Evolutionary conservation across 2,888 invertebrate species (phyloP).

Genomic region (Clanis bilineata): DNA sequence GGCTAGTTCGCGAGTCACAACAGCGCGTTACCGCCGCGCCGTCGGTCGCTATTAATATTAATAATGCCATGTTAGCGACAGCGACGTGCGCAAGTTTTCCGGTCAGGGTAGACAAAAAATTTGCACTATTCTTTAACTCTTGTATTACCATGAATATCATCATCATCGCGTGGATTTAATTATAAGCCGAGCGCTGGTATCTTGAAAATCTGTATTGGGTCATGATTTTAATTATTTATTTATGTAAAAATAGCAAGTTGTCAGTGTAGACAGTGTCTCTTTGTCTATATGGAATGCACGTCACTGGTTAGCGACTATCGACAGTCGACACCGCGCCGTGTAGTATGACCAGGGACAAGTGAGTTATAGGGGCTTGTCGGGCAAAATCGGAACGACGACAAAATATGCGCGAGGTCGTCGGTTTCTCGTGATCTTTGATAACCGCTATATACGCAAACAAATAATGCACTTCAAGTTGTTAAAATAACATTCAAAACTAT

Average conservation of each 20-base stretch:
- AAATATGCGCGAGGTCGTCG: conserved; percentile 20
- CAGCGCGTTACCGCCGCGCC: conserved; percentile 28
- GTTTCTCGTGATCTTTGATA: conserved; percentile 15
- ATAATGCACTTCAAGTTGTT: conserved; percentile 9
- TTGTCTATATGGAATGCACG: too few species aligned
- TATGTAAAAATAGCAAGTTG: too few species aligned
- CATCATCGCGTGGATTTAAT: too few species aligned
- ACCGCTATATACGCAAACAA: conserved; percentile 18
- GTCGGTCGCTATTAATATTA: conserved; percentile 39
- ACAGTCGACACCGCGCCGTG: conserved; percentile 27
- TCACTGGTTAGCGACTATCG: too few species aligned
- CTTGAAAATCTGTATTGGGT: too few species aligned
- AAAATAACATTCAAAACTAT: background rate
- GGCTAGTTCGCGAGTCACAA: conserved; percentile 35
- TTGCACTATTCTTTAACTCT: too few species aligned
- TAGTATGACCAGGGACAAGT: conserved; percentile 30
- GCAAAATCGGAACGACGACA: conserved; percentile 22
- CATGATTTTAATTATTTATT: too few species aligned
- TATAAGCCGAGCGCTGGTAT: too few species aligned
- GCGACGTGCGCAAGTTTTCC: too few species aligned
- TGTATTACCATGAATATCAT: too few species aligned
- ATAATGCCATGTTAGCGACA: conserved; percentile 33
- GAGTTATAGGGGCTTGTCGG: conserved; percentile 25
- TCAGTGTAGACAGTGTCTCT: too few species aligned
- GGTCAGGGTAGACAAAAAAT: too few species aligned